phyloP scores from a whole-genome alignment of 2,797 vertebrate species.

The Typhlichthys eigenmanni region DNA sequence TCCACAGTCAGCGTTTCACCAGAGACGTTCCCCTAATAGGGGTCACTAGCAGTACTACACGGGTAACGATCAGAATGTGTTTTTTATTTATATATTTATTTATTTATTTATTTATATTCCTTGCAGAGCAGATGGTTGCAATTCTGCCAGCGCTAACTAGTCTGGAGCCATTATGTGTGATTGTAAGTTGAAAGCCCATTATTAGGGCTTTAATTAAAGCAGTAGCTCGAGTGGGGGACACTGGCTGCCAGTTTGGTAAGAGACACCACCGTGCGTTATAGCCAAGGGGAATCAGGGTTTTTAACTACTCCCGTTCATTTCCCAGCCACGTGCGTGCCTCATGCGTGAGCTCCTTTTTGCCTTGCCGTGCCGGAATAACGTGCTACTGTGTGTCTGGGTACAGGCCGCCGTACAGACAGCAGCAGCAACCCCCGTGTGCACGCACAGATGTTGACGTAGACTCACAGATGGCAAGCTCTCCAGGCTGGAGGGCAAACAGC shows the following conservation, averaged over 20 bases:
- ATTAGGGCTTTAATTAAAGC: constrained; percentile 74
- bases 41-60: constrained; percentile 36
- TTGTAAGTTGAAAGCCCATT: constrained; percentile 74
- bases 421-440: constrained; percentile 9
- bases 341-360: constrained; percentile 63
- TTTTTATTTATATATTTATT: neutral
- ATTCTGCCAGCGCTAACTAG: constrained; percentile 68
- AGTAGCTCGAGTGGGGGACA: constrained; percentile 63
- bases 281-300: constrained; percentile 37
- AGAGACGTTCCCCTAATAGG: constrained; percentile 42
- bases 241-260: constrained; percentile 44
- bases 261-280: constrained; percentile 36
- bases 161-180: constrained; percentile 67
- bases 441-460: constrained; percentile 8
- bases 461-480: constrained; percentile 57
- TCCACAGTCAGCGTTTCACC: constrained; percentile 18
- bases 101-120: constrained; percentile 33
- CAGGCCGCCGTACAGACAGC: constrained; percentile 29
- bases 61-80: constrained; percentile 63
- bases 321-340: constrained; percentile 58
- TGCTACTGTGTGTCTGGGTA: constrained; percentile 47
- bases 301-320: constrained; percentile 45
- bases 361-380: constrained; percentile 48
- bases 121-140: constrained; percentile 70
- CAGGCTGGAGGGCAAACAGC: constrained; percentile 53